Conservation (phyloP, 2,797 vertebrate genomes). For the Thunnus albacares region DNA sequence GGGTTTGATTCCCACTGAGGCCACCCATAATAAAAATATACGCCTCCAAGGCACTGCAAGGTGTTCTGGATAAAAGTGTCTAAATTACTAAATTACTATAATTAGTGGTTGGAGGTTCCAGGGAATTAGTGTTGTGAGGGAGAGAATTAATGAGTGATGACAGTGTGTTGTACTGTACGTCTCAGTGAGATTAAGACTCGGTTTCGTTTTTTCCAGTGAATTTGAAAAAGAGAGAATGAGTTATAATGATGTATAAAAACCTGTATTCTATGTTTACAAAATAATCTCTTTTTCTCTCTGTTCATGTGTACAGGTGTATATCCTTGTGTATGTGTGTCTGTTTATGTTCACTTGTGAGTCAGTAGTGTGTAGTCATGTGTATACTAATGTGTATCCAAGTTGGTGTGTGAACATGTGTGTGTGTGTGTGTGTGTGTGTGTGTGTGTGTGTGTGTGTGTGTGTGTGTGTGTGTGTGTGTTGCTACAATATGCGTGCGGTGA, state of each 20-base stretch:
- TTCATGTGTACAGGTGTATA: constrained; percentile 21
- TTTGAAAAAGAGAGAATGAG: constrained; percentile 29
- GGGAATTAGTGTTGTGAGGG: constrained; percentile 77
- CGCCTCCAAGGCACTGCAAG: constrained; percentile 59
- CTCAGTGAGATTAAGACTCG: constrained; percentile 55
- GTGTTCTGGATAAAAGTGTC: constrained; percentile 71
- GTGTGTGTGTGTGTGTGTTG: constrained; percentile 63
- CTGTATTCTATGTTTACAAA: constrained; percentile 24
- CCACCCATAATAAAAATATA: constrained; percentile 67
- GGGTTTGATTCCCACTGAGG: constrained; percentile 71
- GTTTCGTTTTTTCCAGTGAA: constrained; percentile 37
- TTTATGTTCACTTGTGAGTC: constrained; percentile 10
- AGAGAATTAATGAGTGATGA: constrained; percentile 78
- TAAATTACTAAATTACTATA: constrained; percentile 70
- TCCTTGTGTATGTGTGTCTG: neutral
- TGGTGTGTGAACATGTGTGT: constrained; percentile 40
- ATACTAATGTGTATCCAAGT: constrained; percentile 12
- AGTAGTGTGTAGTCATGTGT: constrained; percentile 40
- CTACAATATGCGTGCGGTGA: constrained; percentile 58
- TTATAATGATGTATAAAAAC: constrained; percentile 37
- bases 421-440: constrained; percentile 61
- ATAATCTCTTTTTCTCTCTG: constrained; percentile 23
- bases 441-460: constrained; percentile 64
- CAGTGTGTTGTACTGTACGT: constrained; percentile 52
- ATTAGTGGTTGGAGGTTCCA: constrained; percentile 72